A percentile compares a stretch with the other conserved stretches of the same genome.
Conservation (phyloP, 2,888 invertebrate species). For the Scaptomyza flava region DNA sequence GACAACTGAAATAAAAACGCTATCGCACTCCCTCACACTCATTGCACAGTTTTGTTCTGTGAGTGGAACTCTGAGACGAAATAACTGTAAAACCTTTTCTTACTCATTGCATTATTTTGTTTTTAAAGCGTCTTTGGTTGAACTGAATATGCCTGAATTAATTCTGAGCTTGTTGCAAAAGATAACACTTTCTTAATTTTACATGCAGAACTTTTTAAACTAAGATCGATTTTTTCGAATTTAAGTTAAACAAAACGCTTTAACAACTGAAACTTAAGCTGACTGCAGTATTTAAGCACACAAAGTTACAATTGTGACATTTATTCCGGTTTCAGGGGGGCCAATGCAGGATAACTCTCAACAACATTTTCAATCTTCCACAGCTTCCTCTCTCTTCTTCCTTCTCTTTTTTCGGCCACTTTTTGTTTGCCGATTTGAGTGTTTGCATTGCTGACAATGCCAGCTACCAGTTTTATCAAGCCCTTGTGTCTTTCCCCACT, state of each 20-base stretch:
- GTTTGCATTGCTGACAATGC: conserved; percentile 58
- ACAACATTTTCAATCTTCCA: conserved; percentile 41
- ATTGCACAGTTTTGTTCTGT: too few relatives aligned
- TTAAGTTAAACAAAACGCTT: neutral
- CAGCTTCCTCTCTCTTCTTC: conserved; percentile 2
- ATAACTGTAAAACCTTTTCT: too few relatives aligned
- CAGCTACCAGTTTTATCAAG: conserved; percentile 48
- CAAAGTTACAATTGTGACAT: conserved; percentile 44
- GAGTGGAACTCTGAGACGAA: too few relatives aligned
- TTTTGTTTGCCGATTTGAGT: conserved; percentile 61
- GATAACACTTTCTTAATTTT: neutral
- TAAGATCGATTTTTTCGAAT: neutral
- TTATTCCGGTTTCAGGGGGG: conserved; percentile 38
- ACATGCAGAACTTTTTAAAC: neutral
- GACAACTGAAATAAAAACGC: too few relatives aligned
- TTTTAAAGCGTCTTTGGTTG: too few relatives aligned
- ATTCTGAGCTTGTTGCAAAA: too few relatives aligned
- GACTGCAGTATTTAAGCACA: conserved; percentile 44
- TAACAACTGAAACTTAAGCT: conserved; percentile 4
- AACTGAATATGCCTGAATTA: too few relatives aligned
- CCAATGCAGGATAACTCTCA: conserved; percentile 21
- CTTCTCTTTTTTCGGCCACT: conserved; percentile 27
- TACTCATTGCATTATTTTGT: too few relatives aligned
- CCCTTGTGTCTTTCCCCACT: conserved; percentile 1
- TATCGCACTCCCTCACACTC: too few relatives aligned